Evolutionary conservation across 2,113 vertebrate genomes (phyloP).

Genomic region (Petromus typicus): DNA sequence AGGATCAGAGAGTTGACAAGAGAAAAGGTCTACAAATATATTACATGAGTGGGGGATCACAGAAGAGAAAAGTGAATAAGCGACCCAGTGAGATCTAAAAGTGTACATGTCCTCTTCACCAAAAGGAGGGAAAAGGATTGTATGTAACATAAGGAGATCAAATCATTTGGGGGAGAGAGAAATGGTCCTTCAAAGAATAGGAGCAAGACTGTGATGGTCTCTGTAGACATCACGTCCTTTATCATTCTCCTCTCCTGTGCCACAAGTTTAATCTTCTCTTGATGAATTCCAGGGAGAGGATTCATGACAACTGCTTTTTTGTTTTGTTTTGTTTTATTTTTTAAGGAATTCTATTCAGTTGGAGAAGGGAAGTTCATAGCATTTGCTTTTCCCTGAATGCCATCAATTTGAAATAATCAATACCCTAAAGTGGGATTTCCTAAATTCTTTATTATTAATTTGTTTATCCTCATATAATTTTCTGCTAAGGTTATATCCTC

Average conservation of each 20-base stretch:
- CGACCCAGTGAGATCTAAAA: not conserved
- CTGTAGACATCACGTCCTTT: accelerated
- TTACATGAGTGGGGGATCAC: not conserved
- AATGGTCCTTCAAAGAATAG: too few relatives aligned
- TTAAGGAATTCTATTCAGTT: not conserved
- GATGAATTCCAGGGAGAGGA: not conserved
- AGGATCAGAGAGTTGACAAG: not conserved
- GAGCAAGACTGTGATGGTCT: not conserved
- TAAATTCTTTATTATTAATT: not conserved
- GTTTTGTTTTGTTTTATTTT: too few relatives aligned
- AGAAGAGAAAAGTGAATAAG: not conserved
- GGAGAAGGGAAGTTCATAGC: not conserved
- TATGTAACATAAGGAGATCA: not conserved
- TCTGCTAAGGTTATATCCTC: not conserved
- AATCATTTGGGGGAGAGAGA: not conserved
- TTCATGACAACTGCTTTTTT: not conserved
- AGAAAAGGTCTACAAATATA: not conserved
- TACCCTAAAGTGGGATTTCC: not conserved
- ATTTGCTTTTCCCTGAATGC: not conserved
- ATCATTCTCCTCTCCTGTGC: too few relatives aligned
- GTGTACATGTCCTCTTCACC: not conserved
- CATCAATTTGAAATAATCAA: not conserved
- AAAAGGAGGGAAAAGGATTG: not conserved
- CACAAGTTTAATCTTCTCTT: not conserved
- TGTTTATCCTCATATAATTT: not conserved